Base-by-base conservation (phyloP, 2,888 invertebrate species). In the Rhogogaster chlorosoma region DNA sequence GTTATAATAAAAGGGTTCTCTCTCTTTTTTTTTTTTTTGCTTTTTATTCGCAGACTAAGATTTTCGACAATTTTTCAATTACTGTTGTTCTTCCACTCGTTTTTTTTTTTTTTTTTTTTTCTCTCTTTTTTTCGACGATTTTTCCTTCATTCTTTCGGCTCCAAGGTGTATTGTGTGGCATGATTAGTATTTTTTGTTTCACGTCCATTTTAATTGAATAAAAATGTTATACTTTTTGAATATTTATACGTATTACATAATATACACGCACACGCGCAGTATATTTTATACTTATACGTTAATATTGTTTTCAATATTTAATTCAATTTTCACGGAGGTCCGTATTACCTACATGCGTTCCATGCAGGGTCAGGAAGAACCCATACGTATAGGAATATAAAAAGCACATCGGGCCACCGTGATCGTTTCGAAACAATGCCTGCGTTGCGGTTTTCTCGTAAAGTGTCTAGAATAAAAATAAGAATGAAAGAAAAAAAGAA, bases 371-470 rank as follows among this genome's bases (percentile, higher is more conserved):
- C 61, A 22, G 22, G 26, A 61, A 26, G 9, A 22, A 26, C 61
- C 26, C 15, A 61, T 57, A 57, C 53, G 4, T n/a, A 53, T 26
- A 22, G 67, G 12, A 67, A 29, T 67, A 12, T 67, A 67, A 32
- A 77, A 77, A 77, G 45, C 18, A n/a, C 29, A 26, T 42, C 18
- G 53, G 77, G 29, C 77, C 77, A 77, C 77, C 77, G 49, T 77
- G 77, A 77, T 77, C 77, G 77, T 53, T 22, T 18, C 53, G 10
- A 77, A 77, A 29, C 53, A 22, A 26, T 42, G 75, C 53, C n/a
- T n/a, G n/a, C 38, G 10, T 22, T 67, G 67, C 77, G 77, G 77
- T 77, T 77, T 77, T 49, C 49, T 77, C 77, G 77, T 77, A 53
- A 77, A 77, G 26, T 77, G 15, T 53, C 10, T 49, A 18, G 29